Conservation (phyloP, 2,888 invertebrate species). For the Pollenia labialis region DNA sequence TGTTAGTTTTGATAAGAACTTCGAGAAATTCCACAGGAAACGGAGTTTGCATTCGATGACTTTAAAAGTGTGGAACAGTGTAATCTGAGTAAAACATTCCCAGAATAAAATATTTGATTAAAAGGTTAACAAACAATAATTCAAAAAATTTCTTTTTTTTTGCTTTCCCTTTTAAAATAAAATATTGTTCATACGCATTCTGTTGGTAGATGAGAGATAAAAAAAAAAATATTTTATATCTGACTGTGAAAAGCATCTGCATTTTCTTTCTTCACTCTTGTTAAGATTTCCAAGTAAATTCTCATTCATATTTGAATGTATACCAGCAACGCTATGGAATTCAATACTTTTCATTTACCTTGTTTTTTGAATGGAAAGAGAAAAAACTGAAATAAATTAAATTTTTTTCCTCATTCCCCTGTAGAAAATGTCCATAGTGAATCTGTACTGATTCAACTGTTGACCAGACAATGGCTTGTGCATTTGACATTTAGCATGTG, state of each 20-base stretch:
- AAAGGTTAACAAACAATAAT: neutral
- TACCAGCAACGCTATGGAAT: constrained; percentile 3
- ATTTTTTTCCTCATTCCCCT: neutral
- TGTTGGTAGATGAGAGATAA: neutral
- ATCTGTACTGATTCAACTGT: too few relatives aligned
- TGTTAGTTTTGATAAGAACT: too few relatives aligned
- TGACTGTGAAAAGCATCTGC: neutral
- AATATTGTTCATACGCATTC: constrained; percentile 37
- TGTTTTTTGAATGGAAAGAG: neutral
- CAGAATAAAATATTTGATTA: constrained; percentile 1
- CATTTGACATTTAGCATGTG: too few relatives aligned
- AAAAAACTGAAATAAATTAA: neutral
- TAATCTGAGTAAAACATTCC: neutral
- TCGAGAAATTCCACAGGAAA: too few relatives aligned
- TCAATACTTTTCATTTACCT: constrained; percentile 37
- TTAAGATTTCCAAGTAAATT: neutral
- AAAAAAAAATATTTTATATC: neutral
- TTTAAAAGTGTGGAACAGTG: too few relatives aligned
- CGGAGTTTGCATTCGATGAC: too few relatives aligned
- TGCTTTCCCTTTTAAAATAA: neutral
- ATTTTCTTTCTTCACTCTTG: constrained; percentile 6
- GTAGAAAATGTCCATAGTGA: too few relatives aligned
- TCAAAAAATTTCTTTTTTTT: neutral
- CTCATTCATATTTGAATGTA: neutral
- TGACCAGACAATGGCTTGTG: too few relatives aligned